Evolutionary conservation across 2,797 vertebrate species (phyloP), one percentile per base, ranked within the genome.

Genomic region (Fringilla coelebs): DNA sequence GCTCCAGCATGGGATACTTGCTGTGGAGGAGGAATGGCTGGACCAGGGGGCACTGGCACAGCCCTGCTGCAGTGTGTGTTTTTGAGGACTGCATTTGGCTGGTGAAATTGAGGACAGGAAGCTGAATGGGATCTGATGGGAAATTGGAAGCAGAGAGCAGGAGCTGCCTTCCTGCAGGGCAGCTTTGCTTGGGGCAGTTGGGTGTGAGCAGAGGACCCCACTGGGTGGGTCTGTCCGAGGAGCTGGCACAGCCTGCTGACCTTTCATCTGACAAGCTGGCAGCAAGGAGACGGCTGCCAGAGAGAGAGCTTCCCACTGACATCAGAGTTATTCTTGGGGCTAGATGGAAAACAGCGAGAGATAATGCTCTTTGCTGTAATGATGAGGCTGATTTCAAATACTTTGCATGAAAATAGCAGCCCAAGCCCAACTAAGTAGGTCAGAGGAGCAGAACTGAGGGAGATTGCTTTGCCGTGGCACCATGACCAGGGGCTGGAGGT

Each of bases 251-350:
- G 76, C 54, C 76, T 32, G 66, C 60, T 94, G 95, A 96, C 95
- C 93, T 97, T 95, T 95, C 58, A 74, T 94, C 89, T 94, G 89
- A 89, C 78, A 79, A 94, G 72, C 94, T 94, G 88, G 84, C 92
- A 95, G 90, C 1, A 13, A 74, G 72, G 88, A 81, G 74, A 85
- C 0, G 29, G 71, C 94, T 95, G 85, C 93, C 96, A 95, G 93
- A 68, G 91, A 88, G 79, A 87, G 71, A 67, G 77, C 88, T 94
- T 90, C 94, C 89, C 0, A 11, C 90, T 97, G 93, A 96, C 95
- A 91, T 94, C 94, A 95, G 93, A 93, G 94, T 87, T 96, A 94
- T 96, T 96, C 96, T 95, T 90, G 93, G 93, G 94, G 71, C 92
- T 95, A 90, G 92, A 91, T 85, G 67, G 92, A 94, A 95, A 95